Conservation (phyloP, 2,797 vertebrate species). For the Poecile montanus region DNA sequence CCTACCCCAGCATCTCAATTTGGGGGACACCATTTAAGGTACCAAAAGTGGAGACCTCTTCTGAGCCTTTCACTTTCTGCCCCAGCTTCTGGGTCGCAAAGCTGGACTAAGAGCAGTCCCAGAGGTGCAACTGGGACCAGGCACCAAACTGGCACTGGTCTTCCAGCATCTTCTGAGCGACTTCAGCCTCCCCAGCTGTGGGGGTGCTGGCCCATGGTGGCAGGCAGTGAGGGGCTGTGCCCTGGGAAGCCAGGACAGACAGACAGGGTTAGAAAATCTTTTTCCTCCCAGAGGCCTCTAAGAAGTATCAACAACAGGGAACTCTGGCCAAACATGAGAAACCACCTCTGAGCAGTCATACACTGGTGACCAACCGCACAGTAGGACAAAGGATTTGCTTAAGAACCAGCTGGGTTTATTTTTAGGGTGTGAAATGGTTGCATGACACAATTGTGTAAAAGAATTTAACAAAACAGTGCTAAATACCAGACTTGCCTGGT, state of each 20-base stretch:
- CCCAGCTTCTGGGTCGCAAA: background rate
- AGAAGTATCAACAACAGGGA: background rate
- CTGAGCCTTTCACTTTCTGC: background rate
- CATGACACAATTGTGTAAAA: background rate
- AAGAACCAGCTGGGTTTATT: constrained; percentile 9
- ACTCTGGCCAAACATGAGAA: background rate
- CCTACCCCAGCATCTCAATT: background rate
- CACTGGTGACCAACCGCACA: background rate
- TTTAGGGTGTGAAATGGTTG: background rate
- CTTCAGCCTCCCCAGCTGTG: background rate
- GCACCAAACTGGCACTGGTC: fast-evolving
- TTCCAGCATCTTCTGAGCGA: background rate
- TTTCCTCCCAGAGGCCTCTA: background rate
- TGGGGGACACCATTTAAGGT: background rate
- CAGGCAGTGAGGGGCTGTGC: background rate
- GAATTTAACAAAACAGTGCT: background rate
- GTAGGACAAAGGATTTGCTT: background rate
- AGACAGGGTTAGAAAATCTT: background rate
- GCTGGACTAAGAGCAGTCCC: background rate
- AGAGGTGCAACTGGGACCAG: background rate
- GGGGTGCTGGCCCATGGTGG: background rate
- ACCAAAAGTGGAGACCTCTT: background rate
- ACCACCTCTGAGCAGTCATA: background rate
- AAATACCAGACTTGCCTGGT: background rate
- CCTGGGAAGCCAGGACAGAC: background rate